Base-by-base conservation (phyloP, 2,113 vertebrate genomes). In the Lampris incognitus region DNA sequence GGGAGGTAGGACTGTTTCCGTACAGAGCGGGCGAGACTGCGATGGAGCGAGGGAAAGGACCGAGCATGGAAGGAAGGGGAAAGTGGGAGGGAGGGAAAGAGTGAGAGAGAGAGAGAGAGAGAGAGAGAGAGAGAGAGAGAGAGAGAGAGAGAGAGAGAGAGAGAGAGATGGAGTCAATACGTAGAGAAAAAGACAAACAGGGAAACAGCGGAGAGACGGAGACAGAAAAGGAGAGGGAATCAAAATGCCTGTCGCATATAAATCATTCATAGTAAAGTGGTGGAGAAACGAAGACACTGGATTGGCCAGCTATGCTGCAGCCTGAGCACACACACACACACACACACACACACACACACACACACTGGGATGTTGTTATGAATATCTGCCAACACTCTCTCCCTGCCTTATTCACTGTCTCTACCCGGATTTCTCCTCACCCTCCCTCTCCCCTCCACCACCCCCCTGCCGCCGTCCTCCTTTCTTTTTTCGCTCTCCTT, bases 251-350 rank as follows among this genome's bases (percentile, higher is more conserved):
- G 66, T 85, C 82, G 69, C 60, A 77, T 88, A 78, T 85, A 83
- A 88, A 90, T 87, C 85, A 89, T 89, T 91, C 64, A 85, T 78
- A 67, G 69, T 61, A 88, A 76, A 83, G 87, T 55, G 69, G 69
- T 84, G 56, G 55, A 74, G 78, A 84, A 69, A 74, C 79, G 74
- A 66, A 83, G 72, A 76, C 72, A 76, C 66, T 64, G 76, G 74
- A 48, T 38, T 44, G 24, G 66, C 67, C 59, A 70, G 59, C 72
- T 68, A 38, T 54, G 73, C 49, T 57, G 63, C 78, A 81, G 68
- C 67, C 49, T 58, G 50, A 68, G 40, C 44, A 46, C 62, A 69
- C 55, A 66, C 49, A 72, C 44, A 58, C 46, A n/a, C 54, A 58
- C 52, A 70, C 79, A 56, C 76, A 60, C 36, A 13, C 46, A 66